These are phyloP conservation scores for Amblyornis subalaris DNA, from an alignment of 2,113 vertebrate genomes.

Conservation along the genomic window DNA sequence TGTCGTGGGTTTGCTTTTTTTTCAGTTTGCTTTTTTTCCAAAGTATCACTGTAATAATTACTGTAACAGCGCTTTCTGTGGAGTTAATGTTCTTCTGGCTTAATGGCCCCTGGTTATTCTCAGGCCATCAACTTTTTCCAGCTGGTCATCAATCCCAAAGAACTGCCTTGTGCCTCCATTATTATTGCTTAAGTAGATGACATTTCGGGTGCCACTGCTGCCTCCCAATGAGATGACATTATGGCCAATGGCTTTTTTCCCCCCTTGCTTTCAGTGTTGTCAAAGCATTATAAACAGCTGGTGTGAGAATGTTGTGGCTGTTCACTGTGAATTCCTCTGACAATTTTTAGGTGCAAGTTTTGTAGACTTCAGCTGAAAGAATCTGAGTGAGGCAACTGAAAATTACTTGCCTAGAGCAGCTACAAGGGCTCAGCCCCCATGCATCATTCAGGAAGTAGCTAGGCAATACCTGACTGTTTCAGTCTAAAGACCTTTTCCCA, in stretches of 20 bases:
- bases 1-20: not conserved
- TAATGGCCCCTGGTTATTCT: slow-evolving; percentile 72
- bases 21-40: not conserved
- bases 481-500: not conserved
- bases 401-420: not conserved
- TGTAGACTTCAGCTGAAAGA: not conserved
- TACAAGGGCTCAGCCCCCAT: not conserved
- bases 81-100: slow-evolving; percentile 71
- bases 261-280: not conserved
- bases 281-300: slow-evolving; percentile 40
- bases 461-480: not conserved
- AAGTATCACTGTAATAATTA: slow-evolving; percentile 63
- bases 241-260: not conserved
- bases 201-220: slow-evolving; percentile 15
- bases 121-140: slow-evolving; percentile 68
- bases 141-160: slow-evolving; percentile 67
- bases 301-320: slow-evolving; percentile 7
- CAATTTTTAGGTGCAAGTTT: not conserved
- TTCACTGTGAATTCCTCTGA: slow-evolving; percentile 33
- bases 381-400: not conserved
- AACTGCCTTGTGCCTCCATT: slow-evolving; percentile 49
- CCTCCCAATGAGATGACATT: slow-evolving; percentile 12
- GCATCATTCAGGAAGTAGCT: not conserved
- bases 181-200: slow-evolving; percentile 50
- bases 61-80: slow-evolving; percentile 57